phyloP scores from a whole-genome alignment of 2,113 vertebrate species.

The Oryctolagus cuniculus region mOryCun1.1 NC_091433.1:177036001-177036500 shows the following conservation, averaged over 20 bases:
- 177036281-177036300: background rate
- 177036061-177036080: too few species aligned
- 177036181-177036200: conserved; percentile 29
- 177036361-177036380: background rate
- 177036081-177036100: too few species aligned
- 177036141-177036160: background rate
- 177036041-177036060: too few species aligned
- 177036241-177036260: background rate
- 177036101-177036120: too few species aligned
- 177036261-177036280: background rate
- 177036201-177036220: background rate
- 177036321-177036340: background rate
- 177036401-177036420: background rate
- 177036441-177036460: conserved; percentile 27
- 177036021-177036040: too few species aligned
- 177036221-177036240: background rate
- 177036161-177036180: conserved; percentile 10
- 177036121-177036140: too few species aligned
- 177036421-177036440: background rate
- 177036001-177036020: too few species aligned
- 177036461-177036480: background rate
- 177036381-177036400: background rate
- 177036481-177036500: too few species aligned
- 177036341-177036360: background rate
- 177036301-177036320: background rate